These are phyloP conservation scores for Chlorospingus semifuscus DNA, from an alignment of 2,797 vertebrate genomes.

Conservation along the genomic window DNA sequence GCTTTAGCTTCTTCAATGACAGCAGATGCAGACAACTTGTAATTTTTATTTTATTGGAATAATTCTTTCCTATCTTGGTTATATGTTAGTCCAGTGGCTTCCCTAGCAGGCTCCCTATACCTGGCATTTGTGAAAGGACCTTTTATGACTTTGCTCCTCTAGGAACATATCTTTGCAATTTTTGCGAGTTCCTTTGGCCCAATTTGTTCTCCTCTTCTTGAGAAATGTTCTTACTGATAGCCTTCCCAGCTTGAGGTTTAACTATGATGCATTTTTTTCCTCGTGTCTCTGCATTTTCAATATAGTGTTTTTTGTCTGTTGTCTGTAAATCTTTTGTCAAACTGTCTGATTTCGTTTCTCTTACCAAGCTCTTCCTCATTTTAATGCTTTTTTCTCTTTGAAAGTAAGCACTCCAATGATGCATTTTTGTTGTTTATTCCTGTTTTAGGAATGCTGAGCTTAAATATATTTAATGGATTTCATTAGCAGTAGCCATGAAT, in stretches of 20 bases:
- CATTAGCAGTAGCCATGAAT: neutral
- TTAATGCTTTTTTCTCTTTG: neutral
- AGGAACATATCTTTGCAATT: neutral
- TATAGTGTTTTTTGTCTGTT: neutral
- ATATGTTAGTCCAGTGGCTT: neutral
- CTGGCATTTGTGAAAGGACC: neutral
- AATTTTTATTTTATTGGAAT: neutral
- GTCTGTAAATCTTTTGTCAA: neutral
- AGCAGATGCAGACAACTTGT: neutral
- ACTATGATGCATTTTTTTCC: neutral
- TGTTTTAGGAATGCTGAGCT: neutral
- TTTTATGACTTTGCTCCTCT: neutral
- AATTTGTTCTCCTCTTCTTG: neutral
- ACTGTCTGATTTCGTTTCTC: neutral
- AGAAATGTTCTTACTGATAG: neutral
- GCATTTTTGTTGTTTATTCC: neutral
- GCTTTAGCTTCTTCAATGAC: neutral
- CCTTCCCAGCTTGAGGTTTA: neutral
- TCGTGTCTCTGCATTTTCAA: rapidly evolving
- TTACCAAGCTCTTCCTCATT: neutral
- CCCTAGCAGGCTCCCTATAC: neutral
- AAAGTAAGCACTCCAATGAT: neutral
- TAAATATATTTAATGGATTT: neutral
- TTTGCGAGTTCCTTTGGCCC: neutral
- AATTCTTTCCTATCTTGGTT: neutral